phyloP scores from a whole-genome alignment of 2,113 vertebrate genomes.

The Circaetus cinerascens region DNA sequence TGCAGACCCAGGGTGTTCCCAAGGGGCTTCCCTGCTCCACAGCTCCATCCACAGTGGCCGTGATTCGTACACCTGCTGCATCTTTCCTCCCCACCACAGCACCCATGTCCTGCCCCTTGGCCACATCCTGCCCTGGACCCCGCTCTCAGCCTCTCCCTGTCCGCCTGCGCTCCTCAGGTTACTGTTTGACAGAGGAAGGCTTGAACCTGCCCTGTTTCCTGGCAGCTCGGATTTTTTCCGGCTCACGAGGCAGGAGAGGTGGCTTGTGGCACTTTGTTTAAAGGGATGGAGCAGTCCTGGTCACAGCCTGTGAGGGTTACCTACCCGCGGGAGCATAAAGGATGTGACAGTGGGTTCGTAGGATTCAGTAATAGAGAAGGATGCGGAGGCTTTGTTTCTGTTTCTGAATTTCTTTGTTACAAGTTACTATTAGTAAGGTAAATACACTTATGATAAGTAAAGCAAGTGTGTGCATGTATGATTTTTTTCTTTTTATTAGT shows the following conservation, averaged over 20 bases:
- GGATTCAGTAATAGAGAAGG: not conserved
- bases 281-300: not conserved
- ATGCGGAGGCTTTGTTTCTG: not conserved
- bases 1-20: not conserved
- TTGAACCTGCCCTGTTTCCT: not conserved
- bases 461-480: not conserved
- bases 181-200: not conserved
- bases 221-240: not conserved
- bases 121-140: not conserved
- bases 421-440: not conserved
- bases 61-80: rapidly evolving
- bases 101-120: not conserved
- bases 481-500: not conserved
- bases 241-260: not conserved
- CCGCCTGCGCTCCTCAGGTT: not conserved
- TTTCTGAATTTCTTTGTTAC: not conserved
- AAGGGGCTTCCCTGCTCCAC: not conserved
- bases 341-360: rapidly evolving
- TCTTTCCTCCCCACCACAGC: rapidly evolving
- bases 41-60: rapidly evolving
- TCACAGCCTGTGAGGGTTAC: rapidly evolving
- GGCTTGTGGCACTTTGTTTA: not conserved
- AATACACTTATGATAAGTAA: not conserved
- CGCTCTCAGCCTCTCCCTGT: not conserved
- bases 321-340: rapidly evolving